Evolutionary conservation across 2,797 vertebrate genomes (phyloP).

Genomic region (Calcarius lapponicus): DNA sequence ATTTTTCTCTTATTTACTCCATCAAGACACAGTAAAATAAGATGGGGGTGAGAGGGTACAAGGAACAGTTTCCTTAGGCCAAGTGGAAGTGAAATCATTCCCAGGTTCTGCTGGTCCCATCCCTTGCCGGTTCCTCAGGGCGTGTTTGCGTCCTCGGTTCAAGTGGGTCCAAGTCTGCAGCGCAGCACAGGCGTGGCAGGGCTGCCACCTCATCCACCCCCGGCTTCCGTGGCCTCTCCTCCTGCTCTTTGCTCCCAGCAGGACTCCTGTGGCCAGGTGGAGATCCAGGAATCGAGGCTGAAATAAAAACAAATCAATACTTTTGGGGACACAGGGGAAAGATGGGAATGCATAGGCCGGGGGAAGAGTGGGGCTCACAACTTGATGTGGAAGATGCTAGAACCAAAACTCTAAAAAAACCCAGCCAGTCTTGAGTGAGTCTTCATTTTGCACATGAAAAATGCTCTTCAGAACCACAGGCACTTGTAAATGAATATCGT

Average conservation of each 20-base stretch:
- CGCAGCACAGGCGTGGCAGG: not conserved
- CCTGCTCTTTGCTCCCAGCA: slow-evolving; percentile 25
- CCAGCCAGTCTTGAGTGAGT: not conserved
- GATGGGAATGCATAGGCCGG: not conserved
- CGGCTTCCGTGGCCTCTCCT: slow-evolving; percentile 35
- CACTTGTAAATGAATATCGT: slow-evolving; percentile 62
- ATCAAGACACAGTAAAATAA: not conserved
- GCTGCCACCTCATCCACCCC: slow-evolving; percentile 33
- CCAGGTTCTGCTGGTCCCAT: not conserved
- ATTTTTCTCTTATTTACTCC: not conserved
- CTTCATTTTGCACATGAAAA: slow-evolving; percentile 24
- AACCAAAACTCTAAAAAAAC: not conserved
- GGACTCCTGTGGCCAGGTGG: not conserved
- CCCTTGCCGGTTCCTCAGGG: not conserved
- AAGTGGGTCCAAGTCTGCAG: not conserved
- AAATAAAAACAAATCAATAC: not conserved
- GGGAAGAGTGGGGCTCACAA: not conserved
- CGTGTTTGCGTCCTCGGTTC: not conserved
- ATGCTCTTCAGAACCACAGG: slow-evolving; percentile 23
- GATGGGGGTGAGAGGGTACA: not conserved
- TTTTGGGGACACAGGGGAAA: too few species aligned
- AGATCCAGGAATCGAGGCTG: slow-evolving; percentile 12
- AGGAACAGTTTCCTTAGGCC: not conserved
- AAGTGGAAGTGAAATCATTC: not conserved
- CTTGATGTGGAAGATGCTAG: not conserved